A percentile compares a stretch with the other conserved stretches of the same genome.
Conservation (phyloP, 2,797 vertebrate species). For the Malacoraja senta region DNA sequence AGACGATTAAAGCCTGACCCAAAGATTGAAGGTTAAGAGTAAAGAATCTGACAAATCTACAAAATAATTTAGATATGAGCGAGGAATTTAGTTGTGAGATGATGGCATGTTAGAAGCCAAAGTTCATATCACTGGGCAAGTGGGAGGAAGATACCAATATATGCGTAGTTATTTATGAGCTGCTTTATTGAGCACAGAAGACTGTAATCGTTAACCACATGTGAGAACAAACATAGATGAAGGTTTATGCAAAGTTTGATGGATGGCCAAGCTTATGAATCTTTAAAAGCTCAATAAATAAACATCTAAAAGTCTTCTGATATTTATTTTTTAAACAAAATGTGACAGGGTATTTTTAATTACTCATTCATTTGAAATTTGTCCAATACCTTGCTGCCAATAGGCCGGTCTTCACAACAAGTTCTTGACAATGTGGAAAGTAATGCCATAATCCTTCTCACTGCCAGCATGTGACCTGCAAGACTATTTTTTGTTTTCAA, state of each 20-base stretch:
- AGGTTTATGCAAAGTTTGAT: neutral
- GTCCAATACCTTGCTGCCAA: neutral
- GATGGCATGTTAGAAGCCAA: neutral
- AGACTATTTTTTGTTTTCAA: slow-evolving; percentile 45
- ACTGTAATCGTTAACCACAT: neutral
- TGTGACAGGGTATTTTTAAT: slow-evolving; percentile 20
- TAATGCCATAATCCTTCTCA: slow-evolving; percentile 47
- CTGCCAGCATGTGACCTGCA: slow-evolving; percentile 45
- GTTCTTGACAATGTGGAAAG: slow-evolving; percentile 44
- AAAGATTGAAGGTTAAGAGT: neutral
- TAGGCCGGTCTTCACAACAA: slow-evolving; percentile 19
- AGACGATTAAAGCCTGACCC: neutral
- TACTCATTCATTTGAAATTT: slow-evolving; percentile 2
- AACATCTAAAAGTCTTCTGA: neutral
- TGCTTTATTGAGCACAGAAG: neutral
- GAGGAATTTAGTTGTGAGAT: neutral
- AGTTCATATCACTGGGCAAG: neutral
- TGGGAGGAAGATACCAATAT: neutral
- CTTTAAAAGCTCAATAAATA: slow-evolving; percentile 1
- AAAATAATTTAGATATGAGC: neutral
- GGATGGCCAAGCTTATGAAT: neutral
- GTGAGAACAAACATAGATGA: neutral
- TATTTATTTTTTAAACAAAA: slow-evolving; percentile 14
- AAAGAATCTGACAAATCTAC: neutral
- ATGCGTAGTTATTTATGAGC: neutral